A percentile compares a stretch with the other conserved stretches of the same genome.
These are phyloP conservation scores for Leucania comma DNA, from an alignment of 2,888 invertebrate genomes.

Conservation along the genomic window DNA sequence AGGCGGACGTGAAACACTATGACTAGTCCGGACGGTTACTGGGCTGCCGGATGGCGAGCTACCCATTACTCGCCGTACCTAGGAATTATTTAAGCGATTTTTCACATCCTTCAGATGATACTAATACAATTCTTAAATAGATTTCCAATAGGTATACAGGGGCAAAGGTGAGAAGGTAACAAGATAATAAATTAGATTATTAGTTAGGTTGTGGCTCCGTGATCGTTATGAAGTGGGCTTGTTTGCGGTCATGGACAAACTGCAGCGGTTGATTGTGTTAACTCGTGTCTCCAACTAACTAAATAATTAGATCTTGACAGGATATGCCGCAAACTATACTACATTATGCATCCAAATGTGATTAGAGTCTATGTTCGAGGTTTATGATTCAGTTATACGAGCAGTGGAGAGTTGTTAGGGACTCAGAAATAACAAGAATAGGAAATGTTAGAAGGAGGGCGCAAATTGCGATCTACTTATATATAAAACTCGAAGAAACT, in stretches of 20 bases:
- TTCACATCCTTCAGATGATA: slow-evolving; percentile 19
- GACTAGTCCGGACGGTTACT: too few relatives aligned
- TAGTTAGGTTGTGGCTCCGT: slow-evolving; percentile 59
- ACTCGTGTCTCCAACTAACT: slow-evolving; percentile 52
- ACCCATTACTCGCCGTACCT: not conserved
- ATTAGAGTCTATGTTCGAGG: slow-evolving; percentile 41
- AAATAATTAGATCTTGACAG: slow-evolving; percentile 60
- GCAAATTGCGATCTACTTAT: not conserved
- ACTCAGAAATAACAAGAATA: slow-evolving; percentile 15
- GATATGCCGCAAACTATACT: slow-evolving; percentile 38
- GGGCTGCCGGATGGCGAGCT: too few relatives aligned
- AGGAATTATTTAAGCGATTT: not conserved
- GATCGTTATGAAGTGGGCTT: slow-evolving; percentile 66
- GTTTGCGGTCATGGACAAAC: slow-evolving; percentile 59
- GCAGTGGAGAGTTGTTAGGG: slow-evolving; percentile 19
- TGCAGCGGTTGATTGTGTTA: slow-evolving; percentile 65
- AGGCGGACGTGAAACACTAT: too few relatives aligned
- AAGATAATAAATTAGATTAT: slow-evolving; percentile 60
- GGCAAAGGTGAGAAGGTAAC: slow-evolving; percentile 48
- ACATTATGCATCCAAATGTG: slow-evolving; percentile 42
- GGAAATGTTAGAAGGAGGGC: not conserved
- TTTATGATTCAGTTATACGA: slow-evolving; percentile 43
- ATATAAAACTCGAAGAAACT: not conserved
- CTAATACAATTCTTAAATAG: slow-evolving; percentile 36
- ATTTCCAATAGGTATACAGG: slow-evolving; percentile 6